A percentile compares a stretch with the other conserved stretches of the same genome.
phyloP scores from a whole-genome alignment of 1,140 invertebrate genomes.

The Micrasema longulum region DNA sequence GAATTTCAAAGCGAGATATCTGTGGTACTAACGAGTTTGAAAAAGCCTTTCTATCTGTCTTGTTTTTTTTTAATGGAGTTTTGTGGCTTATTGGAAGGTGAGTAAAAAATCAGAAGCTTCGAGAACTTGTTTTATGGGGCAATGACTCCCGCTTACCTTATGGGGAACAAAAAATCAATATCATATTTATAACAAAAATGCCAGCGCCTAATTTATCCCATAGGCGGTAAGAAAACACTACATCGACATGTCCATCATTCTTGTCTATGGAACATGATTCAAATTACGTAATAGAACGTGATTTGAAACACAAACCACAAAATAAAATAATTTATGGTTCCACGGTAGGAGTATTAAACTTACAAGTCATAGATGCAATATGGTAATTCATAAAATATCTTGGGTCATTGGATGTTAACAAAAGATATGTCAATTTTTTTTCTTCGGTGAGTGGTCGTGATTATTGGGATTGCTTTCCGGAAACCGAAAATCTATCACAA shows the following conservation, averaged over 20 bases:
- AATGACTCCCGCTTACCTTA: constrained; percentile 26
- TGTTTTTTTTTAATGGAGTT: not conserved
- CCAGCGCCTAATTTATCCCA: constrained; percentile 22
- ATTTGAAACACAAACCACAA: constrained; percentile 52
- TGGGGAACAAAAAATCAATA: constrained; percentile 36
- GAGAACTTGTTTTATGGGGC: constrained; percentile 26
- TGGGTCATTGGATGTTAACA: no score
- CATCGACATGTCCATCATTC: constrained; percentile 25
- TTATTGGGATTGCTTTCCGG: no score
- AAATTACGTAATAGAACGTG: constrained; percentile 54
- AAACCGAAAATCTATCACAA: no score
- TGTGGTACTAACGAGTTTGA: no score
- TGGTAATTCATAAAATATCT: constrained; percentile 10
- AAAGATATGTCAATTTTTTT: no score
- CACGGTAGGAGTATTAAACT: constrained; percentile 13
- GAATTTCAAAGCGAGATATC: no score
- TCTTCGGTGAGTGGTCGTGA: no score
- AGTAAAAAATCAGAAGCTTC: constrained; percentile 18
- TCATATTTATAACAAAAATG: constrained; percentile 36
- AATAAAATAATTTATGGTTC: constrained; percentile 52
- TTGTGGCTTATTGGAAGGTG: constrained; percentile 13
- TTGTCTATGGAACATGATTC: constrained; percentile 46
- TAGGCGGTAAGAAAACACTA: constrained; percentile 10
- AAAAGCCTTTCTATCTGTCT: no score
- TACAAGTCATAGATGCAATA: constrained; percentile 9